Evolutionary conservation across 2,113 vertebrate species (phyloP).

Genomic region (Prionailurus bengalensis): DNA sequence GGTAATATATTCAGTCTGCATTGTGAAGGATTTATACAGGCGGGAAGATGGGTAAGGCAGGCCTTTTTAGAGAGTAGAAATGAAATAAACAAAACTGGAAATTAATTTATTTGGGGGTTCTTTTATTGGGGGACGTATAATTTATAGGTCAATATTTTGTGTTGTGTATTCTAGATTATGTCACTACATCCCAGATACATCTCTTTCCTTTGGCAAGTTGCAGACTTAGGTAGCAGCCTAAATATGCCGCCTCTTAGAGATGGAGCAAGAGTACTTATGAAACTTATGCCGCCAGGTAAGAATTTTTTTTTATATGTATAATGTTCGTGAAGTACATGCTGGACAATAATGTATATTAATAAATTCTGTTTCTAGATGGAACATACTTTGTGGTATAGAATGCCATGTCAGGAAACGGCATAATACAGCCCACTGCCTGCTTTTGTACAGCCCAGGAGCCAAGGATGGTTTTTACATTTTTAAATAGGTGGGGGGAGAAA

Average conservation of each 20-base stretch:
- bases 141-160: conserved; percentile 22
- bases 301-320: not conserved
- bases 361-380: conserved; percentile 7
- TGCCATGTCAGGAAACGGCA: not conserved
- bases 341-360: not conserved
- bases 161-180: conserved; percentile 94
- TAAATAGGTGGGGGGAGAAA: not conserved
- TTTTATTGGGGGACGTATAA: not conserved
- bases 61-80: conserved; percentile 26
- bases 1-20: not conserved
- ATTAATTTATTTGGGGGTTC: not conserved
- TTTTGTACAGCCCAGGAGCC: not conserved
- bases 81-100: not conserved
- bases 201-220: conserved; percentile 99
- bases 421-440: not conserved
- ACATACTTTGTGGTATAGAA: not conserved
- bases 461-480: conserved; percentile 30
- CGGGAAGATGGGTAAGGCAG: not conserved
- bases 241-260: conserved; percentile 99
- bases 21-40: conserved; percentile 41
- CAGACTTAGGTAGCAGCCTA: conserved; percentile 97
- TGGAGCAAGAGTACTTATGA: conserved; percentile 98
- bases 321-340: not conserved
- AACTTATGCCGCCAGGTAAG: conserved; percentile 99
- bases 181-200: conserved; percentile 98